Base-by-base conservation (phyloP, 2,113 vertebrate species). In the Fregata magnificens region DNA sequence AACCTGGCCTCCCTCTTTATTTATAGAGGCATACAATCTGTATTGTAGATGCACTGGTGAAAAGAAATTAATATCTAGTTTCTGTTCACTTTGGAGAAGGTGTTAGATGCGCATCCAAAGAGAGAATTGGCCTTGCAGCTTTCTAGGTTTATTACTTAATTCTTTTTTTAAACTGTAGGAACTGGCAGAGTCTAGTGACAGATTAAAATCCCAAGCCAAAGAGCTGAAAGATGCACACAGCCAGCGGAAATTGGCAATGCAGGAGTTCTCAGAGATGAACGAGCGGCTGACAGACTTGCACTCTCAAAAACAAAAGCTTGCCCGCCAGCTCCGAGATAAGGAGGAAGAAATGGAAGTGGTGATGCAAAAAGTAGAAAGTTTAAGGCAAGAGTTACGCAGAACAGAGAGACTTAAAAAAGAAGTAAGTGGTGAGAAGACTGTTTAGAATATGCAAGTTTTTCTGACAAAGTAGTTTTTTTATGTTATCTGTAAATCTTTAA, bases 211-310 rank as follows among this genome's bases (percentile, higher is more conserved):
- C 95, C 99, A 99, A 97, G 98, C 99, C 85, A 99, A 99, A 97
- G 99, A 99, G 88, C 98, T 99, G 97, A 99, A 99, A 98, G 99
- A 99, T 65, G 99, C 99, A 76, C 99, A 99, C 97, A 99, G 99
- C 97, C 99, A 99, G 98, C 99, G 99, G 96, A 99, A 99, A 97
- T 97, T 99, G 98, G 99, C 99, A 96, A 99, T 99, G 99, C 98
- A 99, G 95, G 99, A 99, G 95, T 99, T 99, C 98, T 99, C 99
- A 69, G 99, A 99, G 98, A 99, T 99, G 97, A 99, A 99, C 86
- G 99, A 99, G 96, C 99, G 98, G 53, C 98, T 99, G 88, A 99
- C 99, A 67, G 99, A 99, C 74, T 98, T 99, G 98, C 98, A 99
- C 98, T 99, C 99, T 52, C 97, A 99, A 97, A 99, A 99, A 97